phyloP scores from a whole-genome alignment of 2,888 invertebrate species.

The Mesopsocus fuscifrons region DNA sequence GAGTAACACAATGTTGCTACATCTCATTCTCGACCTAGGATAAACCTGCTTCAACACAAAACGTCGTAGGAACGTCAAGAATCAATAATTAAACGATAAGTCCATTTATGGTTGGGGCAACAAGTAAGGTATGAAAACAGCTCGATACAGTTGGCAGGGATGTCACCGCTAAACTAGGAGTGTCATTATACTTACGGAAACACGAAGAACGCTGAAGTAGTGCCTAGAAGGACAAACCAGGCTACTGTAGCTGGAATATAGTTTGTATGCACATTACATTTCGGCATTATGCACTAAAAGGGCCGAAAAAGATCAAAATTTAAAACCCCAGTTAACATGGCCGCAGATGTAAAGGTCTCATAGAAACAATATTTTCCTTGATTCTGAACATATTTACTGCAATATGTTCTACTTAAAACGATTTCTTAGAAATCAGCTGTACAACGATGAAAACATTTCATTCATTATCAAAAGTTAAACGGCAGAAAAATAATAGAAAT shows the following conservation, averaged over 20 bases:
- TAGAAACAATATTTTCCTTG: neutral
- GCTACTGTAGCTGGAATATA: constrained; percentile 97
- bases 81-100: neutral
- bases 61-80: neutral
- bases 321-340: constrained; percentile 37
- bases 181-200: constrained; percentile 69
- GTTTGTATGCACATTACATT: constrained; percentile 91
- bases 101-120: constrained; percentile 19
- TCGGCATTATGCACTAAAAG: constrained; percentile 51
- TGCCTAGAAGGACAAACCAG: constrained; percentile 86
- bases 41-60: neutral
- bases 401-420: neutral
- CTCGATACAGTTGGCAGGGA: neutral
- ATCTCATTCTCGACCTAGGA: neutral
- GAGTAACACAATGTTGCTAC: too few relatives aligned
- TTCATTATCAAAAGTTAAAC: neutral
- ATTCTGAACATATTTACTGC: neutral
- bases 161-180: neutral
- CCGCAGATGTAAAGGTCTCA: constrained; percentile 24
- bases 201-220: constrained; percentile 89
- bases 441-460: neutral
- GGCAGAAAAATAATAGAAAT: neutral
- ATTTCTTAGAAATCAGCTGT: neutral
- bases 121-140: neutral
- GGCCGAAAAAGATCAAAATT: constrained; percentile 18